Evolutionary conservation across 2,113 vertebrate genomes (phyloP), one percentile per base, ranked within the genome.

Genomic region (Oceanodroma tethys): DNA sequence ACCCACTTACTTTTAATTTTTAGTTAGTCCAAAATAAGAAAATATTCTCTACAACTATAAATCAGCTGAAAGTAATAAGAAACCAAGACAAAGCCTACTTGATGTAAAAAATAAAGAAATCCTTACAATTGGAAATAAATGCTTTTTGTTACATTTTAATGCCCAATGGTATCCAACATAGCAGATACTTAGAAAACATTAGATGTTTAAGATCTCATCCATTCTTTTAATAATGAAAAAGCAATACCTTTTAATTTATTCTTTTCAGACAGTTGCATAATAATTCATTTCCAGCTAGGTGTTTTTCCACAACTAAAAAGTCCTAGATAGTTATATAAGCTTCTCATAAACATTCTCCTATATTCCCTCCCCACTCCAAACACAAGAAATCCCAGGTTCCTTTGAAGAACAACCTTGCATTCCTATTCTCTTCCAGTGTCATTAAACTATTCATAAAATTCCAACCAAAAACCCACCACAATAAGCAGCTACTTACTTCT

Each of bases 401-500:
- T 81, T 23, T 25, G 8, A 84, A 32, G 18, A 91, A 74, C 20
- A 67, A 40, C 17, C 8, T 71, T 43, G 12, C 20, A 75, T 45
- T 68, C 21, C 42, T 58, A 17, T 70, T 74, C 16, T 67, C 56
- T 63, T 36, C 65, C 21, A 70, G 43, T 76, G 68, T 18, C 13
- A 47, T 23, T 58, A 59, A 78, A 87, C 21, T 4, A n/a, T 27
- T 72, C 32, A 65, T 18, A 78, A 86, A 82, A 12, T 19, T 56
- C 7, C 16, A 85, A 32, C 11, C 1, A 1, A 34, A 65, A 7
- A 32, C 27, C 10, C 15, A 8, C 25, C 32, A 67, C 42, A 63
- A 27, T 38, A 82, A 75, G 14, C 60, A 95, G 36, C 45, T 76
- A 75, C 98, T 98, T 97, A 99, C 99, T 98, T 99, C 98, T 32